Percentiles rank a stretch among this genome's conserved stretches.
Conservation (phyloP, 2,888 invertebrate genomes). For the Ophioninae sp. region DNA sequence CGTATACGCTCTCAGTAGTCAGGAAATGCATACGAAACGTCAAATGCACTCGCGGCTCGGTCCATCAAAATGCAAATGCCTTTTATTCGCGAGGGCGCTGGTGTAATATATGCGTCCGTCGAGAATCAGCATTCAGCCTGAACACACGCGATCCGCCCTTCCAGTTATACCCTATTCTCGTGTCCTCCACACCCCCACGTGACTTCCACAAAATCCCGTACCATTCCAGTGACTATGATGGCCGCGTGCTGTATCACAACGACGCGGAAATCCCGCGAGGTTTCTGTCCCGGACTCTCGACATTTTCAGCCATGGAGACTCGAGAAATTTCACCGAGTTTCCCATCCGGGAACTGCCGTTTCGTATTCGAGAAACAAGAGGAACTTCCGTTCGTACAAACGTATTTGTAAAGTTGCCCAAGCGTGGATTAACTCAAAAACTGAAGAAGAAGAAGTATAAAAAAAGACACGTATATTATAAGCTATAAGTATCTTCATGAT, state of each 20-base stretch:
- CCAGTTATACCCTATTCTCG: constrained; percentile 67
- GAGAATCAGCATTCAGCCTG: constrained; percentile 78
- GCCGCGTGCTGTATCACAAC: constrained; percentile 50
- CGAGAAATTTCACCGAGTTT: constrained; percentile 11
- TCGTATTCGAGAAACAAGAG: neutral
- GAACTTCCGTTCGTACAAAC: neutral
- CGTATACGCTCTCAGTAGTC: constrained; percentile 48
- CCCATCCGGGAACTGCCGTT: neutral
- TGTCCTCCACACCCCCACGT: constrained; percentile 8
- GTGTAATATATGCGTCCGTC: constrained; percentile 75
- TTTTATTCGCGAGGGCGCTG: constrained; percentile 74
- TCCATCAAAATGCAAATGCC: constrained; percentile 79
- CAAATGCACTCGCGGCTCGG: constrained; percentile 76
- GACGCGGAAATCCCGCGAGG: constrained; percentile 40
- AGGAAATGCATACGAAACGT: constrained; percentile 77
- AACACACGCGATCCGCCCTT: constrained; percentile 74
- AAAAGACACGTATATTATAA: neutral
- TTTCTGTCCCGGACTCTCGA: constrained; percentile 36
- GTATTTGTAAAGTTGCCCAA: neutral
- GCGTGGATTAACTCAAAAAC: neutral
- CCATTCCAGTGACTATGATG: constrained; percentile 35
- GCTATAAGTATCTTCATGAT: no score
- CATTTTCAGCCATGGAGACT: constrained; percentile 39
- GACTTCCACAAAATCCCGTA: neutral
- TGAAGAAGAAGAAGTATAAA: neutral